These are phyloP conservation scores for Poeciliopsis infans DNA, from an alignment of 2,797 vertebrate genomes.

Conservation along the genomic window DNA sequence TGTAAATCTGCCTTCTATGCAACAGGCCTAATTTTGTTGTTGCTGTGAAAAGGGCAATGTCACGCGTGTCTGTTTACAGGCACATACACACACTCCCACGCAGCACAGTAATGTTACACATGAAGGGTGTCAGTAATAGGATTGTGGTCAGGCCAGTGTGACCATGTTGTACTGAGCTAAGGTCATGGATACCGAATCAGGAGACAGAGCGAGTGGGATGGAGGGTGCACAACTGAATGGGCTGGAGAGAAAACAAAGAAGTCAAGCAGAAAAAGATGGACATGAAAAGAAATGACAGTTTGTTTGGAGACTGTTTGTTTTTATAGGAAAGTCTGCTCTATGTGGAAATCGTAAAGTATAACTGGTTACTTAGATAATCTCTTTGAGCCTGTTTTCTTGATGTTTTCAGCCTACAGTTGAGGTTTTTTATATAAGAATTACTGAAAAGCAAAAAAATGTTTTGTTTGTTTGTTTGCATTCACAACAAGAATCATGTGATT, in stretches of 20 bases:
- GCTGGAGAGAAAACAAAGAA: conserved; percentile 54
- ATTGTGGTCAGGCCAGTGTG: conserved; percentile 73
- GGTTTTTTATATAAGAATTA: background rate
- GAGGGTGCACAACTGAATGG: conserved; percentile 22
- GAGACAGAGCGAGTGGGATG: conserved; percentile 14
- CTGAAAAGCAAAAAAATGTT: background rate
- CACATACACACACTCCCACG: conserved; percentile 43
- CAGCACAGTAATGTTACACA: conserved; percentile 72
- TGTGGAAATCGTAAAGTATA: background rate
- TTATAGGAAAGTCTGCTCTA: conserved; percentile 22
- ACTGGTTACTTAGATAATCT: background rate
- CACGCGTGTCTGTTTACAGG: conserved; percentile 57
- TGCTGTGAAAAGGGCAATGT: conserved; percentile 70
- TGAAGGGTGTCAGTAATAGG: conserved; percentile 79
- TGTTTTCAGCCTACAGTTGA: background rate
- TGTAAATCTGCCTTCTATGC: conserved; percentile 33
- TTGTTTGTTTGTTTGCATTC: background rate
- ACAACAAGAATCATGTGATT: background rate
- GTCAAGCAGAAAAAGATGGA: conserved; percentile 8
- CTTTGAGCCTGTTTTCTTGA: background rate
- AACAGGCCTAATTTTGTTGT: conserved; percentile 56
- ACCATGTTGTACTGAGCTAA: conserved; percentile 68
- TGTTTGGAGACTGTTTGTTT: conserved; percentile 33
- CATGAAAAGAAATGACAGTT: conserved; percentile 17
- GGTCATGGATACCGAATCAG: conserved; percentile 71